Percentiles rank a stretch among this genome's conserved stretches.
Conservation (phyloP, 2,888 invertebrate genomes). For the Rhogogaster chlorosoma region DNA sequence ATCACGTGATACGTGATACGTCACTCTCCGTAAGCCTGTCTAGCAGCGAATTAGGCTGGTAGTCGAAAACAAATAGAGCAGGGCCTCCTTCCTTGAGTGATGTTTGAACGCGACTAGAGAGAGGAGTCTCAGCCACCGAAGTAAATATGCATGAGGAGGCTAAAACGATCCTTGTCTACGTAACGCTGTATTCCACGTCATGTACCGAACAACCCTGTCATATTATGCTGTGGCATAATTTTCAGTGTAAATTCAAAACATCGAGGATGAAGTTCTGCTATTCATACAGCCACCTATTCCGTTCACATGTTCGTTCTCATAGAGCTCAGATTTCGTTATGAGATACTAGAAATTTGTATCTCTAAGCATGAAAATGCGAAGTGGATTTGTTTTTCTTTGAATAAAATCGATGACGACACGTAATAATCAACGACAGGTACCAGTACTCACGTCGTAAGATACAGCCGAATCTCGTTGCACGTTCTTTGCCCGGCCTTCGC, state of each 20-base stretch:
- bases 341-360: background rate
- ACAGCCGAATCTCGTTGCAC: slow-evolving; percentile 36
- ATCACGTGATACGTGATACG: slow-evolving; percentile 25
- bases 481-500: background rate
- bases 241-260: slow-evolving; percentile 1
- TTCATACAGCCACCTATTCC: background rate
- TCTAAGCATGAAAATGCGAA: background rate
- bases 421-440: background rate
- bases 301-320: background rate
- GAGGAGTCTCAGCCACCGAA: slow-evolving; percentile 8
- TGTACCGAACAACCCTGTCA: slow-evolving; percentile 30
- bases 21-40: slow-evolving; percentile 3
- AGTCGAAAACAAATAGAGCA: slow-evolving; percentile 40
- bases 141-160: slow-evolving; percentile 45
- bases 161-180: slow-evolving; percentile 24
- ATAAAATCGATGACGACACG: background rate
- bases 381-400: background rate
- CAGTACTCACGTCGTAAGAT: background rate
- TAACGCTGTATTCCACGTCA: slow-evolving; percentile 29
- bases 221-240: slow-evolving; percentile 18
- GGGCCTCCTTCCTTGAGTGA: slow-evolving; percentile 5
- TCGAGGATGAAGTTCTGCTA: background rate
- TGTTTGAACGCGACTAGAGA: slow-evolving; percentile 36
- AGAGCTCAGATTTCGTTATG: background rate
- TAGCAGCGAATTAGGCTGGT: slow-evolving; percentile 20